Evolutionary conservation across 1,140 invertebrate genomes (phyloP), one percentile per base, ranked within the genome.

Genomic region (Cephus cinctus): DNA sequence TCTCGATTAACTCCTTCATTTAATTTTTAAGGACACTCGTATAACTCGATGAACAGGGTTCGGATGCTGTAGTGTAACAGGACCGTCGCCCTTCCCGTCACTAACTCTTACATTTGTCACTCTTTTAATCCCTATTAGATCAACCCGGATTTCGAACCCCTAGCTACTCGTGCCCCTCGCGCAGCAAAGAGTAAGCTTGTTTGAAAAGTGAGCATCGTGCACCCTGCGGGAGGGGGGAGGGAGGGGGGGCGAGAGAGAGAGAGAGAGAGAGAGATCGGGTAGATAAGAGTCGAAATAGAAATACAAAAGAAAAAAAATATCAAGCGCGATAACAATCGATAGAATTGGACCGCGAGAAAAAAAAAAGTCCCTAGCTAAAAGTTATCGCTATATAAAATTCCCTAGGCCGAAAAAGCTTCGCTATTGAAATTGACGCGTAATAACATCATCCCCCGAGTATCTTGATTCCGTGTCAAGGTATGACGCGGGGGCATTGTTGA

Each of bases 101-200:
- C 52, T 63, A 65, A 63, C 63, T 67, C 54, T 65, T 65, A 63
- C 58, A 67, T 67, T 63, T 67, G 62, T 65, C 63, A 67, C 61
- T 61, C 59, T 57, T 57, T 65, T 67, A 67, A 67, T 67, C 63
- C 64, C 64, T 65, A 65, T 67, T 67, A 67, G 64, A 67, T 67
- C 64, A 59, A 52, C 47, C 54, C 46, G 58, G 63, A 63, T 67
- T 63, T 65, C 35, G 56, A 65, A 59, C 52, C 54, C 43, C 50
- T 45, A 16, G 3, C 43, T 45, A 48, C 27, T 43, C 15, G 19
- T 27, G 39, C 18, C 58, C 57, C 57, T 56, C 54, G 60, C 56
- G 53, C 48, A 55, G 56, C 59, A 57, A 62, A 65, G 61, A 64
- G 63, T 65, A 65, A 65, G 63, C 63, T 62, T 54, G 63, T 65